Conservation (phyloP, 2,113 vertebrate genomes). For the Gracilinanus agilis region DNA sequence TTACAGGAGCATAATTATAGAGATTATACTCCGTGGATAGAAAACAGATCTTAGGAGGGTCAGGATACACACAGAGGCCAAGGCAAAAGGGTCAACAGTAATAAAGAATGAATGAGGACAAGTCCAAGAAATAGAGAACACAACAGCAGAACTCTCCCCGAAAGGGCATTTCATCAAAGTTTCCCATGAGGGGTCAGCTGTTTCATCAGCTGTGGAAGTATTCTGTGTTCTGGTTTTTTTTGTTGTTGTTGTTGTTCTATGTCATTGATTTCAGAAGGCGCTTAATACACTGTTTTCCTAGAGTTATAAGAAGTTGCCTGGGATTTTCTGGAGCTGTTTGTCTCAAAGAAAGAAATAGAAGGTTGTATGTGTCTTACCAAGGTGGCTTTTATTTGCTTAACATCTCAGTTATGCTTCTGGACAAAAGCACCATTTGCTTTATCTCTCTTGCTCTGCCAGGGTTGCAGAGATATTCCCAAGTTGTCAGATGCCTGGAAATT, state of each 20-base stretch:
- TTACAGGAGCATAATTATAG: rapidly evolving
- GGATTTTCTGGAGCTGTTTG: conserved; percentile 32
- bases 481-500: background rate
- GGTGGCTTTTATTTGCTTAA: conserved; percentile 66
- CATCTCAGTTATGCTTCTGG: conserved; percentile 44
- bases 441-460: conserved; percentile 15
- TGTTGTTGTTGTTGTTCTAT: background rate
- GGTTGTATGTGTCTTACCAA: conserved; percentile 40
- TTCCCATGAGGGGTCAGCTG: background rate
- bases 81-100: background rate
- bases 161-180: background rate
- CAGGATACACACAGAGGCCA: background rate
- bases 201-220: background rate
- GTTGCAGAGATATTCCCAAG: background rate
- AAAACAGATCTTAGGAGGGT: background rate
- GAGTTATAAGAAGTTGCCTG: background rate
- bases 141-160: background rate
- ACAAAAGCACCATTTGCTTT: conserved; percentile 7
- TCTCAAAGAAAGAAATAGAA: background rate
- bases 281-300: conserved; percentile 11
- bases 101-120: background rate
- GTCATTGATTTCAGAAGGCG: conserved; percentile 3
- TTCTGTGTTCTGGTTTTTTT: background rate
- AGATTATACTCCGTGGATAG: background rate
- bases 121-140: background rate